A percentile compares a stretch with the other conserved stretches of the same genome.
phyloP scores from a whole-genome alignment of 2,797 vertebrate species.

The Gallinago nigripennis region DNA sequence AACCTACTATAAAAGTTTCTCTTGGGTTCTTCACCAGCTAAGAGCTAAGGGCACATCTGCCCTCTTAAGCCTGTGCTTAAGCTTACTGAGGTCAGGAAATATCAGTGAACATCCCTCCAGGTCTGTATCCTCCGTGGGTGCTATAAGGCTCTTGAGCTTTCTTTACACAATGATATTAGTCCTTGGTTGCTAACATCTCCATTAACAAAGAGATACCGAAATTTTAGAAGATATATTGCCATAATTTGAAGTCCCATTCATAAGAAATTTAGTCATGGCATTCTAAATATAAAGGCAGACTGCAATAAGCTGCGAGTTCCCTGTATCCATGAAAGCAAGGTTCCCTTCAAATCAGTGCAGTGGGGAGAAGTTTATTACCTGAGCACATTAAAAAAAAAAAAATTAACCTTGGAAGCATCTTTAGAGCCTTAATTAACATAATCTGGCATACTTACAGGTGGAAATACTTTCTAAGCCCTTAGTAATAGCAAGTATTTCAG shows the following conservation, averaged over 20 bases:
- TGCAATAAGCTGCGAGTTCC: neutral
- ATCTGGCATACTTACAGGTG: conserved; percentile 6
- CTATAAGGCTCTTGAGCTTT: neutral
- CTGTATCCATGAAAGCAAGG: neutral
- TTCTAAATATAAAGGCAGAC: neutral
- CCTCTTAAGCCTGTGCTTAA: neutral
- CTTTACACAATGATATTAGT: neutral
- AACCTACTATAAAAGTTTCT: neutral
- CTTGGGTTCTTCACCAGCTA: neutral
- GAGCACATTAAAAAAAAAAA: neutral
- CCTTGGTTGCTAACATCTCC: neutral
- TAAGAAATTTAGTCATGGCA: neutral
- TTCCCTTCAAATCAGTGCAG: neutral
- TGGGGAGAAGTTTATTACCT: neutral
- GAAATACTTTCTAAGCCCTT: conserved; percentile 47
- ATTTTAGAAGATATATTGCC: neutral
- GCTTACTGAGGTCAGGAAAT: neutral
- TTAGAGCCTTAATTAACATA: conserved; percentile 48
- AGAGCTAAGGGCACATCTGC: neutral
- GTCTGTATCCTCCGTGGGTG: neutral
- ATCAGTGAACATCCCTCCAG: neutral
- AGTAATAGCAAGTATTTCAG: conserved; percentile 6
- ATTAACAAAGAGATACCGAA: accelerated
- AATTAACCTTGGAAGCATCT: neutral
- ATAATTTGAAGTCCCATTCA: neutral